Conservation (phyloP, 2,113 vertebrate species). For the Chascanopsetta lugubris region DNA sequence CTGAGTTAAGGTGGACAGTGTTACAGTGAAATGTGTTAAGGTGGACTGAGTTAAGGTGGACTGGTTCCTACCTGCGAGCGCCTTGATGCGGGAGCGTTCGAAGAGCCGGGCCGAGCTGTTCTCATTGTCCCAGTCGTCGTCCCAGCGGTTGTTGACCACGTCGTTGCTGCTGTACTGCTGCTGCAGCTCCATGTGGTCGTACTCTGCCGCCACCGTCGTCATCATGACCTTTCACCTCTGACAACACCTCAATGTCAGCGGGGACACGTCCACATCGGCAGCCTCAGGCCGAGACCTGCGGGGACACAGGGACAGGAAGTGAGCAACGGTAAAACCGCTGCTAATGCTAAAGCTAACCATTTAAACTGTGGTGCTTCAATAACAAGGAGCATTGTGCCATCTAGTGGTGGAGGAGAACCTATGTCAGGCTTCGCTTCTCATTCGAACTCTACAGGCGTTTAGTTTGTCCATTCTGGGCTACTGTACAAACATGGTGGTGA, state of each 20-base stretch:
- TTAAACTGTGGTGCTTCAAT: background rate
- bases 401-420: too few relatives aligned
- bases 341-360: background rate
- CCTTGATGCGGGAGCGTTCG: slow-evolving; percentile 96
- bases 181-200: slow-evolving; percentile 94
- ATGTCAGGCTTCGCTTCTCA: too few relatives aligned
- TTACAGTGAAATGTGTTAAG: too few relatives aligned
- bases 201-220: slow-evolving; percentile 93
- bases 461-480: too few relatives aligned
- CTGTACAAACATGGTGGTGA: too few relatives aligned
- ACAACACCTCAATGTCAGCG: slow-evolving; percentile 63
- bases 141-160: slow-evolving; percentile 96
- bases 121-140: slow-evolving; percentile 96
- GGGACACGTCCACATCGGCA: slow-evolving; percentile 83
- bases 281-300: slow-evolving; percentile 77
- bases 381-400: too few relatives aligned
- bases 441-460: too few relatives aligned
- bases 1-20: too few relatives aligned
- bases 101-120: slow-evolving; percentile 96
- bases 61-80: slow-evolving; percentile 87
- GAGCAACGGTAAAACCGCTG: too few relatives aligned
- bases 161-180: slow-evolving; percentile 90
- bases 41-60: background rate
- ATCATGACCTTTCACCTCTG: slow-evolving; percentile 82
- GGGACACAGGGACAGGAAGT: background rate